A percentile compares a stretch with the other conserved stretches of the same genome.
Evolutionary conservation across 2,888 invertebrate species (phyloP).

Genomic region (Drosophila affinis): DNA sequence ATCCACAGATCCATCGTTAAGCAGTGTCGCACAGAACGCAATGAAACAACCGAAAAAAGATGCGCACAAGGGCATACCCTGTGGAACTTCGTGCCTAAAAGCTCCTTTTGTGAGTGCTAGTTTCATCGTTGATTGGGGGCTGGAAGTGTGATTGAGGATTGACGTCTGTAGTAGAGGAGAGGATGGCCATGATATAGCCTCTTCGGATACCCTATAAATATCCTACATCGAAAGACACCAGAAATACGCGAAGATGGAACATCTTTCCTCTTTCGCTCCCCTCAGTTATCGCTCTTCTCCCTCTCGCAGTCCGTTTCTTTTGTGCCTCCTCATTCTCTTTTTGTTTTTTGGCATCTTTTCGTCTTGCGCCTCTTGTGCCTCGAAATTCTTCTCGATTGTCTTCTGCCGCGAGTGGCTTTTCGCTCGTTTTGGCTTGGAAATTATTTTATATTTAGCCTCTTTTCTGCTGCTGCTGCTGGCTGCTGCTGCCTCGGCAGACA

Average conservation of each 20-base stretch:
- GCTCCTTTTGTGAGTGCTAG: too few relatives aligned
- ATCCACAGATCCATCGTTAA: conserved; percentile 28
- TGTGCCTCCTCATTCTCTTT: not conserved
- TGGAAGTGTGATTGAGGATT: too few relatives aligned
- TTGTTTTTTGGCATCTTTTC: not conserved
- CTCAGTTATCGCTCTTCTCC: not conserved
- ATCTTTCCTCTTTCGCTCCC: not conserved
- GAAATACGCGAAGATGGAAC: not conserved
- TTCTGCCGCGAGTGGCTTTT: not conserved
- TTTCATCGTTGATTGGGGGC: too few relatives aligned
- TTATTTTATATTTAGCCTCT: conserved; percentile 74
- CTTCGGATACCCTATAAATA: not conserved
- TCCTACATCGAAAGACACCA: not conserved
- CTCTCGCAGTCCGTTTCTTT: not conserved
- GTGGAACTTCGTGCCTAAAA: not conserved
- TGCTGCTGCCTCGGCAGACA: conserved; percentile 32
- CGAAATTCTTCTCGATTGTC: not conserved
- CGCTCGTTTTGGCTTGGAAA: conserved; percentile 50
- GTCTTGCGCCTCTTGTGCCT: not conserved
- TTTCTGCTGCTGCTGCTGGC: conserved; percentile 41
- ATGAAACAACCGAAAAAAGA: not conserved
- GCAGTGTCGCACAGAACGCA: not conserved
- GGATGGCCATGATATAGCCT: not conserved
- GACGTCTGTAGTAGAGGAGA: too few relatives aligned
- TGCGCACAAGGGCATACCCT: not conserved